Conservation (phyloP, 2,888 invertebrate species). For the Cheiracanthium punctorium region DNA sequence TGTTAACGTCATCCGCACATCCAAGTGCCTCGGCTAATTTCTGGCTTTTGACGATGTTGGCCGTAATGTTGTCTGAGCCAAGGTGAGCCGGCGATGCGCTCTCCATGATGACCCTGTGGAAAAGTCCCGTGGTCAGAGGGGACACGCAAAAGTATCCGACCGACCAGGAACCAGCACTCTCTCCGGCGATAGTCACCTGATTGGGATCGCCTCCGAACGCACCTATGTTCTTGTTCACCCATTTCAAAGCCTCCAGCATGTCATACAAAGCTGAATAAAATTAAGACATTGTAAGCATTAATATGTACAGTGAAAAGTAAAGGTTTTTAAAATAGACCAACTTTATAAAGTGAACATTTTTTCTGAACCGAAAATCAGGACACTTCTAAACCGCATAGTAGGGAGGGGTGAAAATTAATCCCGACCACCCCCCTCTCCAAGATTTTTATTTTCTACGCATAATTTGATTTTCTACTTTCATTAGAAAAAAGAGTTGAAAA, state of each 20-base stretch:
- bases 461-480: too few relatives aligned
- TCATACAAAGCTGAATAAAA: conserved; percentile 50
- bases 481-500: too few relatives aligned
- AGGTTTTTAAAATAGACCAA: too few relatives aligned
- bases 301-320: too few relatives aligned
- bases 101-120: conserved; percentile 27
- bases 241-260: conserved; percentile 36
- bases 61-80: background rate
- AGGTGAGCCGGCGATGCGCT: conserved; percentile 38
- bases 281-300: too few relatives aligned
- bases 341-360: too few relatives aligned
- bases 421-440: too few relatives aligned
- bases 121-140: conserved; percentile 24
- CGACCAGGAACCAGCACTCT: conserved; percentile 38
- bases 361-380: too few relatives aligned
- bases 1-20: conserved; percentile 25
- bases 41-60: background rate
- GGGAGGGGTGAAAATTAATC: too few relatives aligned
- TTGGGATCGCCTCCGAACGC: conserved; percentile 40
- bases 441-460: too few relatives aligned
- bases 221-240: conserved; percentile 45
- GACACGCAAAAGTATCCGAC: conserved; percentile 26
- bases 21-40: conserved; percentile 29
- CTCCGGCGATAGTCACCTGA: conserved; percentile 33
- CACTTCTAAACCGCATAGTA: too few relatives aligned